Base-by-base conservation (phyloP, 2,888 invertebrate species). In the Cheilosia urbana region DNA sequence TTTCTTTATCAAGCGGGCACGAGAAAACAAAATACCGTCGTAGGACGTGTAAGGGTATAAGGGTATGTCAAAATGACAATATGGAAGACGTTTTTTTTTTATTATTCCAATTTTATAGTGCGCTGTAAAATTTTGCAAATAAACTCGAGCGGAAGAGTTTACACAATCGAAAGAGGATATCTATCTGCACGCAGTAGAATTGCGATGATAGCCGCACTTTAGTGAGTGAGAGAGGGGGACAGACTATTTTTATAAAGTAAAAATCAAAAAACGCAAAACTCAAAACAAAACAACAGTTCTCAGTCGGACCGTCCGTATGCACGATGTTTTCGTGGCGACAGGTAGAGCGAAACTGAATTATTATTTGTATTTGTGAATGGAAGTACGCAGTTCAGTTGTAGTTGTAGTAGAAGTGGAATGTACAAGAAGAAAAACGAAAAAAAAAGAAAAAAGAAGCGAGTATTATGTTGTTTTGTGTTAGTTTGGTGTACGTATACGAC, bases 261-360 rank as follows among this genome's bases (percentile, higher is more conserved):
- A 83, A 83, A 63, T 9, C 21, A 78, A 83, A 77, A 83, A 79
- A 72, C 60, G 55, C 45, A 79, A 76, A 79, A 68, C 47, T 77
- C 37, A 75, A 84, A 45, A 82, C 9, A 30, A 76, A 84, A 62
- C 65, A 58, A 71, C 55, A 51, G 49, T 66, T 76, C 62, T 57
- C 47, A 57, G 15, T 60, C n/a, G 21, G 53, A 84, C 60, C 76
- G 79, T 71, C 65, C 80, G 79, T 80, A 75, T 13, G 45, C 51
- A 42, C 51, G 51, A 63, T 49, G 77, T 58, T 72, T 65, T 63
- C 76, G 72, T 77, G 72, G 63, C 81, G 80, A 85, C 85, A 85
- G 85, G 85, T 85, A 85, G 72, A 81, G 81, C 77, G 76, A 85
- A 81, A 85, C 85, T 85, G 62, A 84, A 80, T 75, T 30, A 84